Percentiles rank a stretch among this genome's conserved stretches.
Evolutionary conservation across 2,797 vertebrate species (phyloP).

Genomic region (Aselliscus stoliczkanus): DNA sequence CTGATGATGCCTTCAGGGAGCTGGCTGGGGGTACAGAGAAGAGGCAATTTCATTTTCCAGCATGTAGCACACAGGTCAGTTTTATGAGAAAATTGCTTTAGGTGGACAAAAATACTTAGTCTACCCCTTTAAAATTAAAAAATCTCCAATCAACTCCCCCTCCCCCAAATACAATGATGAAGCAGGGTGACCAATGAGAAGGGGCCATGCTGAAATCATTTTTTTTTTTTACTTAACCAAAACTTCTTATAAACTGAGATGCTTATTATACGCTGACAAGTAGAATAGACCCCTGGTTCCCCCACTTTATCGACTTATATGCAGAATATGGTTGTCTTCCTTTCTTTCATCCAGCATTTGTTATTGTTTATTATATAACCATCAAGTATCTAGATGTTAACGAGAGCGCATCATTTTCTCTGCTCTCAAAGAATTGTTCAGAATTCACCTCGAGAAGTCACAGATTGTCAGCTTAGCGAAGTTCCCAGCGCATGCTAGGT

Average conservation of each 20-base stretch:
- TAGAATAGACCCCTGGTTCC: neutral
- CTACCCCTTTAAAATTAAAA: neutral
- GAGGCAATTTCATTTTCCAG: neutral
- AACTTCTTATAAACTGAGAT: neutral
- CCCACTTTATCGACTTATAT: neutral
- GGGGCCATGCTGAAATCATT: neutral
- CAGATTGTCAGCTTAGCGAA: constrained; percentile 23
- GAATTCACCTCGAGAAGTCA: neutral
- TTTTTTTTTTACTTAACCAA: neutral
- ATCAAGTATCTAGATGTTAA: neutral
- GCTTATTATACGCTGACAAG: neutral
- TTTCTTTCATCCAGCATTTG: neutral
- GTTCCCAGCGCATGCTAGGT: neutral
- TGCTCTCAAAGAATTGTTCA: neutral
- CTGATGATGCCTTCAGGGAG: neutral
- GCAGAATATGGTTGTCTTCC: neutral
- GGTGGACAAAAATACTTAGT: neutral
- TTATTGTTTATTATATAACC: neutral
- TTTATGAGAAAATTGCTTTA: neutral
- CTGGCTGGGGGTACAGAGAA: neutral
- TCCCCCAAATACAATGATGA: neutral
- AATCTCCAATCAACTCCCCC: neutral
- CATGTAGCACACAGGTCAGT: neutral
- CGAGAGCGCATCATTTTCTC: neutral
- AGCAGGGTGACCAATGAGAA: neutral